Percentiles rank a stretch among this genome's conserved stretches.
These are phyloP conservation scores for Edolisoma coerulescens DNA, from an alignment of 2,113 vertebrate genomes.

Conservation along the genomic window DNA sequence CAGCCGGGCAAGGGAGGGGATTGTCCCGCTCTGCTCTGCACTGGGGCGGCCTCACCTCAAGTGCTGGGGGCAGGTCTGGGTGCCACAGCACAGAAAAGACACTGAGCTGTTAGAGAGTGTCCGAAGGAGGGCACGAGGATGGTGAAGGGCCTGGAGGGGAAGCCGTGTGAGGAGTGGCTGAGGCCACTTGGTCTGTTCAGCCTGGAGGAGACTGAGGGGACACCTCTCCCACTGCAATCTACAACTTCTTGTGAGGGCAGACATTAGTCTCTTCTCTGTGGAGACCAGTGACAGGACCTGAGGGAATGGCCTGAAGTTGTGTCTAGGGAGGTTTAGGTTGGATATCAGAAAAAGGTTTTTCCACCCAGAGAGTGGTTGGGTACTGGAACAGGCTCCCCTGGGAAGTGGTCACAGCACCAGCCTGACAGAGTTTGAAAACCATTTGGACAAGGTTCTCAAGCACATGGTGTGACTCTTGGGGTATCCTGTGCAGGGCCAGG, in stretches of 20 bases:
- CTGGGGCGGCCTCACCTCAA: neutral
- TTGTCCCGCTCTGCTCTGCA: neutral
- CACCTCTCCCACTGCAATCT: neutral
- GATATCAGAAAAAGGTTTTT: neutral
- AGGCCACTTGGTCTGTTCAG: neutral
- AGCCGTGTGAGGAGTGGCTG: neutral
- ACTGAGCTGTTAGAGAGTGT: neutral
- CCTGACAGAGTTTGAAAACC: neutral
- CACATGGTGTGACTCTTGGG: neutral
- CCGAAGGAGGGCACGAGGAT: neutral
- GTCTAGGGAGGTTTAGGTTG: neutral
- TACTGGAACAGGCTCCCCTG: neutral
- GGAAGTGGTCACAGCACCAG: too few relatives aligned
- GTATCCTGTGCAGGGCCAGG: neutral
- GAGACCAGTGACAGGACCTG: neutral
- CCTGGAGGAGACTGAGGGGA: neutral
- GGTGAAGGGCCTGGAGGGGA: neutral
- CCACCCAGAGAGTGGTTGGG: neutral
- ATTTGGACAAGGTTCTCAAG: neutral
- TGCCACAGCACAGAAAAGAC: rapidly evolving
- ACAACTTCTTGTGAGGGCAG: neutral
- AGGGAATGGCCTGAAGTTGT: neutral
- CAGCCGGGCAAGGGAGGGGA: neutral
- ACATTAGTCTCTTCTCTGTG: neutral
- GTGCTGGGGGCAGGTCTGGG: neutral